Conservation (phyloP, 2,888 invertebrate species). For the Lycophotia porphyrea region DNA sequence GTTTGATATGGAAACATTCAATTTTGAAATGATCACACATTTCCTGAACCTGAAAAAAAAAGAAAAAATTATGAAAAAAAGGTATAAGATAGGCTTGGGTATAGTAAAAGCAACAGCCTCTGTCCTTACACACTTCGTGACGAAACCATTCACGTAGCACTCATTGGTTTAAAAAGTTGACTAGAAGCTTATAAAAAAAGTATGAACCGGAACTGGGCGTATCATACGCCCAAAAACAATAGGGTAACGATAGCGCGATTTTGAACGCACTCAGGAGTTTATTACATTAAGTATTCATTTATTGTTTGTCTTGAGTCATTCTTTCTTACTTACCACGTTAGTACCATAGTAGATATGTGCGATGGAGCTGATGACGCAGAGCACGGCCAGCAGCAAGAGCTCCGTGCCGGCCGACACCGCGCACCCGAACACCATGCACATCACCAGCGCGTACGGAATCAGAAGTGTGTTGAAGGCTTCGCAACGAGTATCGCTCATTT, state of each 20-base stretch:
- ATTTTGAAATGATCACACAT: conserved; percentile 98
- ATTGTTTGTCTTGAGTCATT: background rate
- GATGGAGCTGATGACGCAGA: conserved; percentile 93
- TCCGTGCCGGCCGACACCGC: conserved; percentile 89
- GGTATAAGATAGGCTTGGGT: background rate
- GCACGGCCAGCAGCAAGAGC: conserved; percentile 92
- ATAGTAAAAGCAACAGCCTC: background rate
- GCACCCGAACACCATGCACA: conserved; percentile 80
- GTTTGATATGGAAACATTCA: conserved; percentile 93
- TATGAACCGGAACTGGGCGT: background rate
- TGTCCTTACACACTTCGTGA: background rate
- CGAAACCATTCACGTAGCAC: background rate
- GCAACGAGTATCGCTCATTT: conserved; percentile 98
- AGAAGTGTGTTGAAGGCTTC: conserved; percentile 94
- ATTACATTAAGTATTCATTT: background rate
- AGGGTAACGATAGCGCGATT: background rate
- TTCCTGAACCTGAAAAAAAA: conserved; percentile 94
- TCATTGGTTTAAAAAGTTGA: background rate
- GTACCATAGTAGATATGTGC: conserved; percentile 98
- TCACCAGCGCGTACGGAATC: conserved; percentile 89
- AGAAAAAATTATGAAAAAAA: conserved; percentile 1
- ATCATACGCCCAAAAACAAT: background rate
- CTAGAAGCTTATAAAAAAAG: background rate
- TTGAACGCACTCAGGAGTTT: background rate
- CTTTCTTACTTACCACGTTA: conserved; percentile 93